Evolutionary conservation across 2,888 invertebrate genomes (phyloP), one percentile per base, ranked within the genome.

Genomic region (Brachycybe producta): DNA sequence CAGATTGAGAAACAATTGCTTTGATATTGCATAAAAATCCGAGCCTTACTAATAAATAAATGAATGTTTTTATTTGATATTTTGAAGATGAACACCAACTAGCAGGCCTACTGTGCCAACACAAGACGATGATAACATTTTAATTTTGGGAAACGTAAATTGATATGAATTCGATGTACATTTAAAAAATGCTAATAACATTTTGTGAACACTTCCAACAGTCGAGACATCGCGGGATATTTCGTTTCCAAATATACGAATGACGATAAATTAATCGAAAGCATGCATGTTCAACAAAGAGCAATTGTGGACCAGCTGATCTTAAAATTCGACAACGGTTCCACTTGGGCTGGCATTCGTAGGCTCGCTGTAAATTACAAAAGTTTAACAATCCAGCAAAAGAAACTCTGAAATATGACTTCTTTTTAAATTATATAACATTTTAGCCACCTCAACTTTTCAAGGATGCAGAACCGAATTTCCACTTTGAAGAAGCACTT

Each of bases 101-200:
- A n/a, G n/a, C n/a, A n/a, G n/a, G n/a, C n/a, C n/a, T n/a, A n/a
- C n/a, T n/a, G n/a, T n/a, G n/a, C 47, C 47, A 11, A 47, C 47
- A 1, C 1, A 38, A 34, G 38, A 36, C 15, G 36, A 36, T n/a
- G 15, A 36, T 19, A 19, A n/a, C 5, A n/a, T 36, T 36, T 15
- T 36, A 36, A 17, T 5, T 36, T 11, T 36, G 36, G 36, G 36
- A 36, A 23, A 41, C 23, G 41, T 41, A 19, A n/a, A 38, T 38
- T 11, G 13, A 11, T 38, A 30, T 11, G 8, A 11, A 11, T 13
- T 30, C 8, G 13, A 8, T 36, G n/a, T 36, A 17, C 5, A 36
- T 36, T 11, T 36, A n/a, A n/a, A n/a, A n/a, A n/a, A n/a, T n/a
- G n/a, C n/a, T n/a, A n/a, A n/a, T n/a, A n/a, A n/a, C n/a, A n/a